phyloP scores from a whole-genome alignment of 2,888 invertebrate species.

The Lasioglossum villosulum region DNA sequence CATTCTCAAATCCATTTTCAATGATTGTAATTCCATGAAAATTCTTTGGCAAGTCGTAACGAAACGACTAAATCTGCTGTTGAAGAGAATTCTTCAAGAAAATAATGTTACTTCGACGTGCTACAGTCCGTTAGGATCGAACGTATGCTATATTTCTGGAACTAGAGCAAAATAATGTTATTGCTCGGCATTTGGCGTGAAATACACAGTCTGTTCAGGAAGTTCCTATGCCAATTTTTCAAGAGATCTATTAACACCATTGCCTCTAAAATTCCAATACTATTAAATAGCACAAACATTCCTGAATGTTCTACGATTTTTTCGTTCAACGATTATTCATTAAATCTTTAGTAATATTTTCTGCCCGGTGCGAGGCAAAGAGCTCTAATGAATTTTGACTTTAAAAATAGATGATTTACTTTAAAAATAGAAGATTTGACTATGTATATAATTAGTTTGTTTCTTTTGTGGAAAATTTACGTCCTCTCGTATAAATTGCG shows the following conservation, averaged over 20 bases:
- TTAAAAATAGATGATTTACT: too few species aligned
- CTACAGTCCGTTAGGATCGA: neutral
- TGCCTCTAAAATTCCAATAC: neutral
- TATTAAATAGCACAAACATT: neutral
- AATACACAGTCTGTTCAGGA: neutral
- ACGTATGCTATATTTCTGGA: constrained; percentile 6
- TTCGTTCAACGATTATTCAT: neutral
- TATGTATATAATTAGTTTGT: too few species aligned
- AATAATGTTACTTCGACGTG: neutral
- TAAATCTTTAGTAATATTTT: too few species aligned
- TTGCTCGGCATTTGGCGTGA: neutral
- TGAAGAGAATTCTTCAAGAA: neutral
- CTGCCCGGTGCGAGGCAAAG: too few species aligned
- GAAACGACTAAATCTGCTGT: neutral
- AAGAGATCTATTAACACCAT: neutral
- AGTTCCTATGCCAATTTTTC: neutral
- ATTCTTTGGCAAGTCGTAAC: neutral
- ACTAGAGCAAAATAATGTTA: constrained; percentile 12
- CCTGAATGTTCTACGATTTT: neutral
- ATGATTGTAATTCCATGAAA: neutral
- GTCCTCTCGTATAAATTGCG: too few species aligned
- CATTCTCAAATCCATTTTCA: neutral
- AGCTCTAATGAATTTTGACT: too few species aligned
- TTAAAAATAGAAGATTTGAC: too few species aligned
- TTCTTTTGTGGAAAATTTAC: too few species aligned